Base-by-base conservation (phyloP, 2,888 invertebrate species). In the Xestoiulus laeticollis region DNA sequence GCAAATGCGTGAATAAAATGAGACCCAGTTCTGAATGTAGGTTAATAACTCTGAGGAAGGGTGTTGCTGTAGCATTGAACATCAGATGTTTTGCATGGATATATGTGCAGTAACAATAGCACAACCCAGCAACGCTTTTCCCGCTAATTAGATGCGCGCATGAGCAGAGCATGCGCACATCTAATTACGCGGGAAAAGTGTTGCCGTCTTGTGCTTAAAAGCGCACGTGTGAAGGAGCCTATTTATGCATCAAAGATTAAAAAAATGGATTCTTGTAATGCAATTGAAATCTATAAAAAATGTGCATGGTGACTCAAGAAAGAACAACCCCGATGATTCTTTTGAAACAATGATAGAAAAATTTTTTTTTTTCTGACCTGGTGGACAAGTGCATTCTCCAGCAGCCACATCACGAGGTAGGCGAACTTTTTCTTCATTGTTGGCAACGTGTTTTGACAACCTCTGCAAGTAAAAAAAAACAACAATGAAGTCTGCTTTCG, bases 361-460 rank as follows among this genome's bases (percentile, higher is more conserved):
- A 78, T 30, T 30, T 3, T 10, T 22, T 38, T 85, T 85, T 48
- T 10, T 32, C 87, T 87, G 82, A 87, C 87, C 87, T 83, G 87
- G 87, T 83, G 87, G 87, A 84, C 87, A 87, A 30, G 84, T n/a
- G 87, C 87, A 87, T 83, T 87, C 87, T 53, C 22, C 53, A 53
- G n/a, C 14, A 53, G 53, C 53, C 22, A 44, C 78, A 33, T 87
- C 87, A 32, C 87, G 82, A 44, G 87, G 87, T 84, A 87, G 48
- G 30, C 87, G 82, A 26, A 83, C 44, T 87, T 87, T 87, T 48
- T 19, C 87, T 32, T 83, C 44, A 44, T 78, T 26, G 48, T 44
- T 87, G 32, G 38, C 83, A 33, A 83, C 83, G 19, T 83, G 38
- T 68, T 83, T 84, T 32, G 59, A 32, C 53, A 87, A 87, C 83